phyloP scores from a whole-genome alignment of 1,140 invertebrate species.

The Tetragnatha versicolor region DNA sequence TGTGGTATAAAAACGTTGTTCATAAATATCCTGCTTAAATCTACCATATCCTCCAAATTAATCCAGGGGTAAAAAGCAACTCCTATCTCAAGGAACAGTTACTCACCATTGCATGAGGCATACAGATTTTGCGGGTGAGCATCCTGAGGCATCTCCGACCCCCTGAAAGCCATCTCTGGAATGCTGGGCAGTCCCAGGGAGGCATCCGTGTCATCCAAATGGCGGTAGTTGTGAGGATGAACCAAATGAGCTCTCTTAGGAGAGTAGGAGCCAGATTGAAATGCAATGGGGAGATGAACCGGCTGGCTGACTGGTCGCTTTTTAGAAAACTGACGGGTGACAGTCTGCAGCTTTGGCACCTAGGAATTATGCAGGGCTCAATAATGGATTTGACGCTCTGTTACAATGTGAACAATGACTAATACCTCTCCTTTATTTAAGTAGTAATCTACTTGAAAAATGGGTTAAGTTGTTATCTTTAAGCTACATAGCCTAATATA shows the following conservation, averaged over 20 bases:
- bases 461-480: too few relatives aligned
- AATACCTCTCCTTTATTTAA: too few relatives aligned
- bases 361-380: neutral
- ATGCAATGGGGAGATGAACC: slow-evolving; percentile 44
- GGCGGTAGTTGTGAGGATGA: slow-evolving; percentile 25
- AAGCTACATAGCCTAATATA: too few relatives aligned
- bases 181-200: slow-evolving; percentile 65
- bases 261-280: slow-evolving; percentile 29
- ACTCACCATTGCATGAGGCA: slow-evolving; percentile 70
- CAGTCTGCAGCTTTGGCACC: slow-evolving; percentile 1
- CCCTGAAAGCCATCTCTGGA: slow-evolving; percentile 63
- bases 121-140: slow-evolving; percentile 64
- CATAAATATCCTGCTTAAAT: too few relatives aligned
- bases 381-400: too few relatives aligned
- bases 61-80: too few relatives aligned
- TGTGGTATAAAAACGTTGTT: too few relatives aligned
- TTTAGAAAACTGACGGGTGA: slow-evolving; percentile 21
- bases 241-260: slow-evolving; percentile 22
- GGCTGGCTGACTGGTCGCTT: slow-evolving; percentile 56
- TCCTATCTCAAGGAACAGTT: too few relatives aligned
- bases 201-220: slow-evolving; percentile 25
- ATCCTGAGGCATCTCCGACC: slow-evolving; percentile 48
- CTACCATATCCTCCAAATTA: too few relatives aligned
- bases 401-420: too few relatives aligned
- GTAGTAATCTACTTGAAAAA: too few relatives aligned